Evolutionary conservation across 2,113 vertebrate genomes (phyloP), one percentile per base, ranked within the genome.

Genomic region (Cinclus cinclus): DNA sequence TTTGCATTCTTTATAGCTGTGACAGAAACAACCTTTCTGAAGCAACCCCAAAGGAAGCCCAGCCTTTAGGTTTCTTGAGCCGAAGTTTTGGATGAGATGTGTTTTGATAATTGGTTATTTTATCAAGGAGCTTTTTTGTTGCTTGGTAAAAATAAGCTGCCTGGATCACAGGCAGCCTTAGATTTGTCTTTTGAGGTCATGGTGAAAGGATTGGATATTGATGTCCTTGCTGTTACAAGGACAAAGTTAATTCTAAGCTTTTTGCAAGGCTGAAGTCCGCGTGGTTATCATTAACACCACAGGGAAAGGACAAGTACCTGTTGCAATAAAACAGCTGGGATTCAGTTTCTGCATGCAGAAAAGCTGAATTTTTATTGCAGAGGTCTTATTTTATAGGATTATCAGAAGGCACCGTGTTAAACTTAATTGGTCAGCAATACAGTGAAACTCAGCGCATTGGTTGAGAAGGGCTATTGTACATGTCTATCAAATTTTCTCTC

Each of bases 1-100:
- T 7, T 25, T 69, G 3, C 4, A 6, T 2, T 49, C 5, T n/a
- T 42, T 1, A 1, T 23, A 74, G 13, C 7, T 65, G 9, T 63
- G 20, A 52, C 33, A 73, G 28, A 73, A 76, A 28, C 2, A 50
- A 6, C 10, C 4, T 60, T 50, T 73, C 39, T 73, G 49, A 81
- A 64, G 37, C 20, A 77, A 17, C 6, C 5, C 27, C 14, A 55
- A n/a, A 49, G 49, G 21, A 42, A 78, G 37, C 3, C 2, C 13
- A 75, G 9, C 6, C 23, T 74, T 70, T n/a, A 14, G 18, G 5
- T n/a, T 65, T 46, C 25, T 46, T 44, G 30, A 83, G 3, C 33
- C 47, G 18, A 20, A 71, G 4, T 42, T 85, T 70, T 71, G 50
- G 3, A 17, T 53, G 20, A 89, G 14, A 24, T 44, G 15, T 68